phyloP scores from a whole-genome alignment of 2,797 vertebrate genomes.

The Malacoraja senta region DNA sequence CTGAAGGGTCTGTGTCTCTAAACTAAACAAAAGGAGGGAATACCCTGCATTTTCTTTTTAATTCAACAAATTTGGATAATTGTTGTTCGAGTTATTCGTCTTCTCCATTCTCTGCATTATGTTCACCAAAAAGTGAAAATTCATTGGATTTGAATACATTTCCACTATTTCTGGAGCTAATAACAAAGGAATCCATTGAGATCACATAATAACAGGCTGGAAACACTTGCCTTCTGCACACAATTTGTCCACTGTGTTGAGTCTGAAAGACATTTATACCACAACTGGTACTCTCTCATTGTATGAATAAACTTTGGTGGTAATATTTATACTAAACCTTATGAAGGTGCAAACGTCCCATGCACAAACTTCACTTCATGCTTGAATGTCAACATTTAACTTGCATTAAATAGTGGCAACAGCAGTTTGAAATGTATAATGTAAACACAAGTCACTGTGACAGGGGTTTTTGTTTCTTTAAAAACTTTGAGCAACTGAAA shows the following conservation, averaged over 20 bases:
- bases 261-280: not conserved
- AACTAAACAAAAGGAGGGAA: too few relatives aligned
- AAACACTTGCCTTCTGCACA: not conserved
- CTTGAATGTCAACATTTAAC: constrained; percentile 22
- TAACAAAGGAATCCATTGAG: not conserved
- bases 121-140: not conserved
- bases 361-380: not conserved
- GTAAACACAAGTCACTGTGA: not conserved
- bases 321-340: not conserved
- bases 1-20: too few relatives aligned
- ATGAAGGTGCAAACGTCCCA: not conserved
- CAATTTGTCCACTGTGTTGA: not conserved
- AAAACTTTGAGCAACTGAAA: not conserved
- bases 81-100: not conserved
- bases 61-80: not conserved
- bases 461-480: not conserved
- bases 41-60: not conserved
- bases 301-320: not conserved
- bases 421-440: not conserved
- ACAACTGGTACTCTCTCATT: not conserved
- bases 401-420: not conserved
- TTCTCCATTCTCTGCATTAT: not conserved
- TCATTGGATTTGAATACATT: too few relatives aligned
- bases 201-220: too few relatives aligned
- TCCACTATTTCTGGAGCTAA: not conserved